phyloP scores from a whole-genome alignment of 1,140 invertebrate species.

The Neocloeon triangulifer region DNA sequence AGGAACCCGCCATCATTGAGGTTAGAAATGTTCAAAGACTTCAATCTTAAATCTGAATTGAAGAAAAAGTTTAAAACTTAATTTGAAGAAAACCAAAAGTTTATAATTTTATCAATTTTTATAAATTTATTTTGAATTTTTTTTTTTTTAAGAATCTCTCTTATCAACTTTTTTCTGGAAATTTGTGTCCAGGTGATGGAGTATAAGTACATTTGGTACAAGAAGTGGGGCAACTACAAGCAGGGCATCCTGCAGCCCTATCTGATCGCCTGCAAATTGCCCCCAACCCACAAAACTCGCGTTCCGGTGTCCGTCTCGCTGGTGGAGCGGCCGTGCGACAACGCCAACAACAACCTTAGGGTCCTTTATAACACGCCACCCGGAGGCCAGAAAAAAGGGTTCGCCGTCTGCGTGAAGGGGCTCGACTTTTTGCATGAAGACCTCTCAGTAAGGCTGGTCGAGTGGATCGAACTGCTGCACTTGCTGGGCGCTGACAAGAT shows the following conservation, averaged over 20 bases:
- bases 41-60: no score
- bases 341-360: conserved; percentile 63
- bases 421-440: conserved; percentile 82
- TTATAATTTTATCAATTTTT: no score
- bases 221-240: conserved; percentile 85
- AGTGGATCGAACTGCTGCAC: conserved; percentile 79
- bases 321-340: conserved; percentile 64
- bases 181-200: conserved; percentile 58
- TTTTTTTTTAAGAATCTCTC: no score
- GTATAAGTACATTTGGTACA: conserved; percentile 87
- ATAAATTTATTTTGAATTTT: no score
- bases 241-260: conserved; percentile 81
- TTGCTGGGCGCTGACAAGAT: conserved; percentile 79
- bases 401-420: conserved; percentile 86
- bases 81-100: no score
- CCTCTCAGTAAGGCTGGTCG: conserved; percentile 67
- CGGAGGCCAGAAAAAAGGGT: conserved; percentile 42
- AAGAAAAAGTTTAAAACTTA: no score
- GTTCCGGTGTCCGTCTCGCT: conserved; percentile 68
- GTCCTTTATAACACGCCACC: conserved; percentile 57
- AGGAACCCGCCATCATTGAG: no score
- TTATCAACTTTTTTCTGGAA: no score
- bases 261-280: conserved; percentile 66
- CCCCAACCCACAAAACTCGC: conserved; percentile 38
- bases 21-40: no score